Evolutionary conservation across 2,113 vertebrate species (phyloP).

Genomic region (Neogale vison): DNA sequence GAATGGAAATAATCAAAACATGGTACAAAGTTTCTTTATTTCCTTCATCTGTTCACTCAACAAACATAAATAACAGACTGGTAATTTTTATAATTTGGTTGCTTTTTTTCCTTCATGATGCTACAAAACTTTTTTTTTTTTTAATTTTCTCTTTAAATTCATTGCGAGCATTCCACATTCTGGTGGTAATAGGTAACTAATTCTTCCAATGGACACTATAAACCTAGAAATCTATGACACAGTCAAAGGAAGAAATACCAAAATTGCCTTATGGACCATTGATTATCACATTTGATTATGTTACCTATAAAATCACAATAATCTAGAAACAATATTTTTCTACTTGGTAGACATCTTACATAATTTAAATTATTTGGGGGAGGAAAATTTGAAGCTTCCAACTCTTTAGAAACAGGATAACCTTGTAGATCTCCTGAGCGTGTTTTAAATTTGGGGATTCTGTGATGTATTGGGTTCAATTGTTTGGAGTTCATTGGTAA

Average conservation of each 20-base stretch:
- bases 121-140: background rate
- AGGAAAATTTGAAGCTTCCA: background rate
- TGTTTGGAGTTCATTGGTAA: background rate
- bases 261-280: background rate
- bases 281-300: background rate
- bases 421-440: too few relatives aligned
- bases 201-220: background rate
- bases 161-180: background rate
- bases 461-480: background rate
- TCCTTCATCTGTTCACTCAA: background rate
- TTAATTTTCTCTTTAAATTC: background rate
- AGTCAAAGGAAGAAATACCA: background rate
- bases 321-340: background rate
- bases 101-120: background rate
- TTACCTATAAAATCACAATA: background rate
- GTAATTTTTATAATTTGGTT: background rate
- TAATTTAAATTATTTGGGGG: background rate
- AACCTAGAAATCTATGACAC: background rate
- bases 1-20: background rate
- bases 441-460: background rate
- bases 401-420: background rate
- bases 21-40: background rate
- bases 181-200: accelerated
- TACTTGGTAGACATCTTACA: background rate
- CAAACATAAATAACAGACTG: background rate